These are phyloP conservation scores for Anthonomus grandis DNA, from an alignment of 1,140 invertebrate genomes.

Conservation along the genomic window DNA sequence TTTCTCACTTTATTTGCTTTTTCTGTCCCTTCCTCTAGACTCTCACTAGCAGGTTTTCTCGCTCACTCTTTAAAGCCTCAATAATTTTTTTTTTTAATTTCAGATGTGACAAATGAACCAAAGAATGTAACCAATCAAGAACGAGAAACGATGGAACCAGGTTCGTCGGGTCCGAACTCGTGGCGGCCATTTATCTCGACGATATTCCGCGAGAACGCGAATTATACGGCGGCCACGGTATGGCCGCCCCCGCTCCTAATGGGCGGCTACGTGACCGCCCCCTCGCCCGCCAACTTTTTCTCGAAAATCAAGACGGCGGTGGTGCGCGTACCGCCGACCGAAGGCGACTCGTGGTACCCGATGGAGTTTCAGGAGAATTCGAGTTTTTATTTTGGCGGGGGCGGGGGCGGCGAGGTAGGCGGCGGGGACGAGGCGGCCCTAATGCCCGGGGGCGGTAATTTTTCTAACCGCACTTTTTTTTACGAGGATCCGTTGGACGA, in stretches of 20 bases:
- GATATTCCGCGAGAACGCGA: conserved; percentile 25
- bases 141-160: conserved; percentile 37
- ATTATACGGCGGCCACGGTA: conserved; percentile 7
- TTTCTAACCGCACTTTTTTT: conserved; percentile 8
- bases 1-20: no score
- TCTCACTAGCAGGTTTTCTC: no score
- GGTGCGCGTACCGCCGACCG: neutral
- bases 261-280: neutral
- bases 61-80: no score
- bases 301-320: conserved; percentile 18
- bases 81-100: no score
- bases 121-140: no score
- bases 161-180: conserved; percentile 29
- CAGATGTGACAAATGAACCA: no score
- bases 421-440: conserved; percentile 26
- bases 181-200: conserved; percentile 35
- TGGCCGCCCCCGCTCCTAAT: neutral
- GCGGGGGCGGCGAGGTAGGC: no score
- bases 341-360: conserved; percentile 35
- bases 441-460: conserved; percentile 7
- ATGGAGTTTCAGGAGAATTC: conserved; percentile 31
- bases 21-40: no score
- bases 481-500: conserved; percentile 9
- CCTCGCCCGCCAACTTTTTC: conserved; percentile 21
- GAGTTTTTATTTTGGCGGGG: conserved; percentile 30